Evolutionary conservation across 2,888 invertebrate species (phyloP).

Genomic region (Notodromas monacha): DNA sequence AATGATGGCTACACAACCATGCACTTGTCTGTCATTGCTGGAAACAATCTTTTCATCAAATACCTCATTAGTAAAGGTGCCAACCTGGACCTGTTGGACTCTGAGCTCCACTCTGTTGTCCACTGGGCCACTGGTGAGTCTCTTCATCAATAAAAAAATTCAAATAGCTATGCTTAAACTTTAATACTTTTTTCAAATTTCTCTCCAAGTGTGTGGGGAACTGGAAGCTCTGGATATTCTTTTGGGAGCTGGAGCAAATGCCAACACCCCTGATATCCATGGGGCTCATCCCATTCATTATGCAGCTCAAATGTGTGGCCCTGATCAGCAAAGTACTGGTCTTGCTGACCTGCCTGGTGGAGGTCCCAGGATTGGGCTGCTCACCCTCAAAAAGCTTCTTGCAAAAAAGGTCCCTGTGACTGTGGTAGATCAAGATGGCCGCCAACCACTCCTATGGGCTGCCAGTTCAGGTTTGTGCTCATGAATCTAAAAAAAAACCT

Average conservation of each 20-base stretch:
- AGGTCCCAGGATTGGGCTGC: constrained; percentile 23
- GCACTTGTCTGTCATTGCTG: constrained; percentile 76
- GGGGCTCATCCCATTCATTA: constrained; percentile 86
- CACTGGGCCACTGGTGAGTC: constrained; percentile 85
- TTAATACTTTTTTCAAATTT: too few species aligned
- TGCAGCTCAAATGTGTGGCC: constrained; percentile 84
- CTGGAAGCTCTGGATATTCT: constrained; percentile 54
- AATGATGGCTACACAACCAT: constrained; percentile 81
- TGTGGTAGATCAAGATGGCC: constrained; percentile 58
- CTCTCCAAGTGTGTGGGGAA: constrained; percentile 52
- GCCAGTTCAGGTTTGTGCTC: constrained; percentile 41
- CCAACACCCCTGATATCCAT: constrained; percentile 61
- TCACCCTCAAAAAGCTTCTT: constrained; percentile 42
- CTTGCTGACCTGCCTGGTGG: constrained; percentile 8
- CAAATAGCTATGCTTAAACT: too few species aligned
- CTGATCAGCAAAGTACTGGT: constrained; percentile 25
- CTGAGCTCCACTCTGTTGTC: constrained; percentile 72
- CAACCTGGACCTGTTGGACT: constrained; percentile 58
- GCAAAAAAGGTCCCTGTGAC: constrained; percentile 43
- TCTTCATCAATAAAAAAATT: too few species aligned
- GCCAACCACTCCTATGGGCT: constrained; percentile 86
- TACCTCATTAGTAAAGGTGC: constrained; percentile 41
- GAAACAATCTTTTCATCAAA: constrained; percentile 18
- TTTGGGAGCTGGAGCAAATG: constrained; percentile 44
- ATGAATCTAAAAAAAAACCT: too few species aligned